These are phyloP conservation scores for Epinotia nisella DNA, from an alignment of 2,888 invertebrate species.

Conservation along the genomic window DNA sequence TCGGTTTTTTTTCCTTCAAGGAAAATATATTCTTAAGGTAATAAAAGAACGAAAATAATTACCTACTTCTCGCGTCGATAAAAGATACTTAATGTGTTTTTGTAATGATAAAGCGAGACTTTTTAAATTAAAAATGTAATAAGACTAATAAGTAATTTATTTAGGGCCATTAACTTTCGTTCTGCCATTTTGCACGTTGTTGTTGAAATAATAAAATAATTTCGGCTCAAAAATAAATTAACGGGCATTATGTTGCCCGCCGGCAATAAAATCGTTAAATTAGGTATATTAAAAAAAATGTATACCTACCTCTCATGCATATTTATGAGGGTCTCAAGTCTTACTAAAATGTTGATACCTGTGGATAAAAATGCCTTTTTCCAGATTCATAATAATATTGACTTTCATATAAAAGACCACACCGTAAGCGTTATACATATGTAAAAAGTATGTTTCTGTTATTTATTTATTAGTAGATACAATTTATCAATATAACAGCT, in stretches of 20 bases:
- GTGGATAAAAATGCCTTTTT: constrained; percentile 5
- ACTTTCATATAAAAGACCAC: constrained; percentile 3
- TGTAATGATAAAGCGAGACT: not conserved
- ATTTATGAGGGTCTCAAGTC: constrained; percentile 53
- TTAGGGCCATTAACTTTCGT: constrained; percentile 26
- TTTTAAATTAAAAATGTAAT: constrained; percentile 9
- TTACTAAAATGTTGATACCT: constrained; percentile 50
- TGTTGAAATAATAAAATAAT: constrained; percentile 17
- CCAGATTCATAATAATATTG: not conserved
- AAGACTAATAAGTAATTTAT: constrained; percentile 2
- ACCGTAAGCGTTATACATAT: not conserved
- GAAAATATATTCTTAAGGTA: constrained; percentile 11
- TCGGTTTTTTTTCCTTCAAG: constrained; percentile 9
- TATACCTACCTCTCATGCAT: constrained; percentile 57
- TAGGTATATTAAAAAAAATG: no score
- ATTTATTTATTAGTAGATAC: no score
- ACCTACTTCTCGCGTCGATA: constrained; percentile 22
- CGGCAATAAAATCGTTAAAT: constrained; percentile 37
- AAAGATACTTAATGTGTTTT: constrained; percentile 13
- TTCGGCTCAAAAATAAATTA: constrained; percentile 26
- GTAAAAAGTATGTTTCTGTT: no score
- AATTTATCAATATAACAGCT: no score
- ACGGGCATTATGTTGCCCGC: constrained; percentile 20
- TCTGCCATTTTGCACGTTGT: constrained; percentile 31
- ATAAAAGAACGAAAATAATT: constrained; percentile 7